A percentile compares a stretch with the other conserved stretches of the same genome.
phyloP scores from a whole-genome alignment of 2,888 invertebrate genomes.

The Ectemnius cavifrons region DNA sequence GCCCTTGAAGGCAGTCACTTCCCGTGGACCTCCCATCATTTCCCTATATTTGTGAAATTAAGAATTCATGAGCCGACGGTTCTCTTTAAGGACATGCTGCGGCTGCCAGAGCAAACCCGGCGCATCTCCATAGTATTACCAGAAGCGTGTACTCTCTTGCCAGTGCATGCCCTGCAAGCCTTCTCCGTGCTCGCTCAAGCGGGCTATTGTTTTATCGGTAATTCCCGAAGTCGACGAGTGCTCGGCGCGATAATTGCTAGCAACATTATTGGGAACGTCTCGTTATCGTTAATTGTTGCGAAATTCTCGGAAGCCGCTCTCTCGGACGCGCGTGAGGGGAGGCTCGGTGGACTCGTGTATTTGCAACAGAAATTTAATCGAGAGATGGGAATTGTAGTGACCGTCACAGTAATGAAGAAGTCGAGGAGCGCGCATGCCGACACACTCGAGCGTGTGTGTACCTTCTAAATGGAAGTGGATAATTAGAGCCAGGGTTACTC shows the following conservation, averaged over 20 bases:
- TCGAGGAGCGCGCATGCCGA: background rate
- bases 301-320: background rate
- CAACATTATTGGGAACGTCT: conserved; percentile 3
- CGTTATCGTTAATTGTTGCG: conserved; percentile 26
- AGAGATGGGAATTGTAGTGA: background rate
- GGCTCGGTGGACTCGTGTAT: no score
- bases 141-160: no score
- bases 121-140: no score
- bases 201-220: no score
- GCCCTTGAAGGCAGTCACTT: conserved; percentile 36
- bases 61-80: conserved; percentile 23
- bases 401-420: background rate
- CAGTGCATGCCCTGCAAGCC: no score
- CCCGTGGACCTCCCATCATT: conserved; percentile 35
- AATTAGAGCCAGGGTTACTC: background rate
- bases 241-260: background rate
- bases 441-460: no score
- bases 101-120: no score
- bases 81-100: conserved; percentile 19
- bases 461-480: conserved; percentile 1
- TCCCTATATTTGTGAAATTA: conserved; percentile 24
- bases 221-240: background rate
- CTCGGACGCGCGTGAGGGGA: no score
- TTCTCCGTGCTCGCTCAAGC: no score
- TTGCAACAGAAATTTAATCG: background rate